Base-by-base conservation (phyloP, 2,113 vertebrate species). In the Antechinus stuartii region DNA sequence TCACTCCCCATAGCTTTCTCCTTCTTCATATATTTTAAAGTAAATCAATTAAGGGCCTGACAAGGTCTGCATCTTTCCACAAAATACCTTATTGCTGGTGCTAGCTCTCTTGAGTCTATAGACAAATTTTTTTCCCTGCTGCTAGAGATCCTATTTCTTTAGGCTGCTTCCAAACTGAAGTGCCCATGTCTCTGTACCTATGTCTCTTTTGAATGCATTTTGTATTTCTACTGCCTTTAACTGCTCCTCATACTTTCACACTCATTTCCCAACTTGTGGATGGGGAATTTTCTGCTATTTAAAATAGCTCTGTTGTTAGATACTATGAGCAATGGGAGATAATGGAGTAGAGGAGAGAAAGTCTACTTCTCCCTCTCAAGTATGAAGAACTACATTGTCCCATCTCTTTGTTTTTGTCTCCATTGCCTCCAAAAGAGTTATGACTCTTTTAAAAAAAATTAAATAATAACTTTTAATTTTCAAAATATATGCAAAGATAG, bases 1-100 rank as follows among this genome's bases (percentile, higher is more conserved):
- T 84, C 35, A 42, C n/a, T 84, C n/a, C 68, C 35, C 19, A 42
- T 84, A 42, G 19, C 6, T 84, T 84, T 84, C 93, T 68, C 90
- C 10, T 76, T 96, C 97, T 98, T 98, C 98, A 97, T 98, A 99
- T 98, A 99, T 99, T 98, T 99, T 98, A 96, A 98, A 98, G 98
- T 99, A 99, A 99, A 99, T 99, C 99, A 99, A 1, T 97, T 96
- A 96, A 93, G 96, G 98, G 95, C 97, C 96, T 99, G 99, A 99
- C 98, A 99, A 98, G n/a, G n/a, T 42, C n/a, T 84, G n/a, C 19
- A 84, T 16, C 68, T 84, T 42, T 84, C 68, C n/a, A 84, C 68
- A 84, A 84, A 84, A 35, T 84, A 19, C n/a, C 7, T 84, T 42
- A 42, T 42, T 42, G 68, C n/a, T 84, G n/a, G 68, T 8, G 35